Base-by-base conservation (phyloP, 2,888 invertebrate genomes). In the Harmothoe impar region DNA sequence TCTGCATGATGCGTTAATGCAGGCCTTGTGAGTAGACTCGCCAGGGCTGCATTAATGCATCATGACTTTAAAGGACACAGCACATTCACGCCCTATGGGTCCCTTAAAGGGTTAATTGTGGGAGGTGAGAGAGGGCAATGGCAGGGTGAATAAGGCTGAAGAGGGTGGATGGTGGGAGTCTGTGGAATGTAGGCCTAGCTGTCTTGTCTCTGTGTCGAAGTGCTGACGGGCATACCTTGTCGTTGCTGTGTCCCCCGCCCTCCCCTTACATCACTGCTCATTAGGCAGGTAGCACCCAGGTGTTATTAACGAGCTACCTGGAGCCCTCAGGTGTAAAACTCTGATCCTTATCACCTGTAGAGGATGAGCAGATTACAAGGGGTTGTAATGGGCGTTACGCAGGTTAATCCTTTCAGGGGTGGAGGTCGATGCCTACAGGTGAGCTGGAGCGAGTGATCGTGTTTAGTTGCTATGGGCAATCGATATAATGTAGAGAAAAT, bases 361-460 rank as follows among this genome's bases (percentile, higher is more conserved):
- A n/a, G 12, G 62, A 62, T n/a, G n/a, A n/a, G 62, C 62, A n/a
- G 62, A 62, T 62, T n/a, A 62, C 62, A 62, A n/a, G 62, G 23
- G 23, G 23, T 7, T 20, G 62, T 62, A 20, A 62, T 62, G 62
- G 62, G 62, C n/a, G 23, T 62, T 62, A 62, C 20, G 62, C 1
- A 5, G 62, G n/a, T n/a, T 62, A n/a, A 20, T 62, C 62, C 62
- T n/a, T 15, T 62, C 62, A 43, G 3, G 43, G 43, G 10, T 43
- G 43, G 43, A 43, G 43, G 43, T 43, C 10, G 43, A 43, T 10
- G 43, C 43, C 43, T 43, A 43, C 43, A 43, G 43, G 43, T 43
- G 43, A 43, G 43, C 43, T 43, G 10, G 10, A 43, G 43, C 43
- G n/a, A n/a, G n/a, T n/a, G n/a, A n/a, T n/a, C n/a, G n/a, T n/a